Percentiles rank a stretch among this genome's conserved stretches.
Evolutionary conservation across 92 coral and sea anemone genomes (phyloP).

Genomic region (Palythoa caribaeorum): DNA sequence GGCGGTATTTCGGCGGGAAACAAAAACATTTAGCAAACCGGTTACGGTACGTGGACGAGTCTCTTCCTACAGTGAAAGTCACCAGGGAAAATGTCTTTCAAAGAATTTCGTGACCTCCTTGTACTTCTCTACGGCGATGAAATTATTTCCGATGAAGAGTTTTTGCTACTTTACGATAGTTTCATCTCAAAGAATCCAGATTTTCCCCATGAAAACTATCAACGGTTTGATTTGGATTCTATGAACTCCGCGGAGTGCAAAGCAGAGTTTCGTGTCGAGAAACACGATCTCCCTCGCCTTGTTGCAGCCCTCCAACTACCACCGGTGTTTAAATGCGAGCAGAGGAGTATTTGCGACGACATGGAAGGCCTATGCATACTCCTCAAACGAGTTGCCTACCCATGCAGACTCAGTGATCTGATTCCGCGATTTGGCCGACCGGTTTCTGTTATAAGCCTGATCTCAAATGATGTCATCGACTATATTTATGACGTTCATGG

Average conservation of each 20-base stretch:
- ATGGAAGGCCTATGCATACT: constrained; percentile 41
- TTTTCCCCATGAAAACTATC: constrained; percentile 35
- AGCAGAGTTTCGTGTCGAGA: constrained; percentile 37
- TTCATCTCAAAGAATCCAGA: constrained; percentile 47
- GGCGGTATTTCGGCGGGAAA: constrained; percentile 15
- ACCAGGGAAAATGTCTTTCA: constrained; percentile 37
- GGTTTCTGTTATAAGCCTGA: constrained; percentile 42
- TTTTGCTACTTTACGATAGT: constrained; percentile 31
- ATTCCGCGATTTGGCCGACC: constrained; percentile 56
- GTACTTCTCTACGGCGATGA: constrained; percentile 1
- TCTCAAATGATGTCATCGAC: constrained; percentile 22
- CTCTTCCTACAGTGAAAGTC: background rate
- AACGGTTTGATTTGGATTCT: constrained; percentile 41
- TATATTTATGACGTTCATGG: constrained; percentile 40
- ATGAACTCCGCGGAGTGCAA: constrained; percentile 36
- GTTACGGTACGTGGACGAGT: constrained; percentile 6
- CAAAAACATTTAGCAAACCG: background rate
- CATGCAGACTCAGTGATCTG: constrained; percentile 49
- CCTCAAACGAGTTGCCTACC: constrained; percentile 23
- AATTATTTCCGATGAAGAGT: constrained; percentile 23
- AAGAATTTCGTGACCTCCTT: constrained; percentile 35
- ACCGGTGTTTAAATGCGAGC: constrained; percentile 20
- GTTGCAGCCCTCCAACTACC: constrained; percentile 27
- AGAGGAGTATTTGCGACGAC: constrained; percentile 47
- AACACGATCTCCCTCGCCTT: constrained; percentile 25